phyloP scores from a whole-genome alignment of 2,888 invertebrate genomes.

The Plutella xylostella region DNA sequence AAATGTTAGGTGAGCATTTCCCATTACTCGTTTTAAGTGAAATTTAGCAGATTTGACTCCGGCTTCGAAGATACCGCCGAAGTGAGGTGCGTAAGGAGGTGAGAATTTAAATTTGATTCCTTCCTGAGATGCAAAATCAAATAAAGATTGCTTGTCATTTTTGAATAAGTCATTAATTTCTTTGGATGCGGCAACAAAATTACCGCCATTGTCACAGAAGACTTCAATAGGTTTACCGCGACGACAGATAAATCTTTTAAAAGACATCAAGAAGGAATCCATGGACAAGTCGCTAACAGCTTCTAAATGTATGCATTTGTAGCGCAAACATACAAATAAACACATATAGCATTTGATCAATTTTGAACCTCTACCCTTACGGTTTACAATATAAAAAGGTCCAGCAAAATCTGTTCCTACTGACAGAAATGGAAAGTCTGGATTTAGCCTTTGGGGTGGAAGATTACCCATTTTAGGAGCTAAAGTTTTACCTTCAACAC shows the following conservation, averaged over 20 bases:
- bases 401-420: constrained; percentile 8
- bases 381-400: constrained; percentile 4
- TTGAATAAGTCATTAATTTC: background rate
- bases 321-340: no score
- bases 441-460: background rate
- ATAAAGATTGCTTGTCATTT: background rate
- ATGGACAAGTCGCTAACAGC: constrained; percentile 5
- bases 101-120: background rate
- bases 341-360: constrained; percentile 9
- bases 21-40: constrained; percentile 5
- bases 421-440: constrained; percentile 6
- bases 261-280: background rate
- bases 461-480: background rate
- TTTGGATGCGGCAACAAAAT: constrained; percentile 1
- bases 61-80: background rate
- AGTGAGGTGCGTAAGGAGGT: background rate
- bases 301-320: constrained; percentile 9
- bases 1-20: background rate
- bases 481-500: background rate
- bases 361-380: constrained; percentile 5
- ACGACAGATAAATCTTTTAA: background rate
- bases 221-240: background rate
- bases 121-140: background rate
- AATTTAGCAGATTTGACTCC: constrained; percentile 3
- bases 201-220: constrained; percentile 1